Evolutionary conservation across 2,113 vertebrate species (phyloP), one percentile per base, ranked within the genome.

Genomic region (Pungitius pungitius): DNA sequence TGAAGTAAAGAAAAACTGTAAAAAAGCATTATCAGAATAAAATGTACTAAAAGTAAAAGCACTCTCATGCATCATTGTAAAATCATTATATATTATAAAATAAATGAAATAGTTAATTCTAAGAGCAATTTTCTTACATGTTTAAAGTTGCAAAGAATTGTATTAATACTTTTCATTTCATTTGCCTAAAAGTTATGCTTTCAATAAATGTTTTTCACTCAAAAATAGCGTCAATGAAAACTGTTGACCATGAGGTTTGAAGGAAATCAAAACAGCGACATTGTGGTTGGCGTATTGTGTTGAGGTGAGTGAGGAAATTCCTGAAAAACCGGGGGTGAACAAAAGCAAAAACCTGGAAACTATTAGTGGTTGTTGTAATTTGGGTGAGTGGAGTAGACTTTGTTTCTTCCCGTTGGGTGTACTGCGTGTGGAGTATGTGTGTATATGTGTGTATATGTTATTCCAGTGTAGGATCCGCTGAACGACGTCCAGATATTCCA

Each of bases 301-400:
- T 43, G 27, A 35, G 10, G 43, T 47, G 14, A 40, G 74, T 13
- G 30, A 42, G 77, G 27, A 69, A 70, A 64, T 56, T n/a, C n/a
- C n/a, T n/a, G n/a, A n/a, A 69, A 70, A 69, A 61, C n/a, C 57
- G 12, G 12, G n/a, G 1, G 0, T 0, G 30, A 66, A 78, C 15
- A 66, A 74, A 70, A 75, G 20, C n/a, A 52, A 80, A 77, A 33
- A 10, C 12, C 17, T 60, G 9, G 39, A 17, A 49, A 65, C n/a
- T 14, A 54, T 37, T 18, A 66, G 0, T 71, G n/a, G 17, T 47
- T 26, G 12, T 54, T 24, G 22, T 26, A 7, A 26, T 54, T 26
- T 54, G 22, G 24, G 51, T 11, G n/a, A 18, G 17, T 8, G 8
- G 43, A 45, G 33, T 45, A 47, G 45, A 35, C 30, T 1, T 30